Base-by-base conservation (phyloP, 2,888 invertebrate species). In the Hylaea fasciaria region DNA sequence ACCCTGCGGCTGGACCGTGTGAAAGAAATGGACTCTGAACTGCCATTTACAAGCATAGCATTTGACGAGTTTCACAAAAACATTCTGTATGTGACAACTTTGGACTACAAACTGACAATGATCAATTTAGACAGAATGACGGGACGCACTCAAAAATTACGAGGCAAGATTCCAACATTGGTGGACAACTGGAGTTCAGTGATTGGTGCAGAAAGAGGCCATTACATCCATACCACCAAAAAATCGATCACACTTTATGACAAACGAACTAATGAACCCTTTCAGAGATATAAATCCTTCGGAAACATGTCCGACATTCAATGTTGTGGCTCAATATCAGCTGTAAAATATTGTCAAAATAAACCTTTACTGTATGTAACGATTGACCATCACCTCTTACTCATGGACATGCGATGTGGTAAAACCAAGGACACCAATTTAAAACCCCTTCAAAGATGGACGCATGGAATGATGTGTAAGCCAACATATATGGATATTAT, bases 391-490 rank as follows among this genome's bases (percentile, higher is more conserved):
- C 85, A 89, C 65, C 51, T 90, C 0, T 87, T 90, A 46, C 63
- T 88, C 13, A 76, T 87, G 75, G 93, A 92, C 65, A 65, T 89
- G 62, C 73, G 92, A 11, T 83, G 77, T 62, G 68, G 68, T 39
- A 73, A 73, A 40, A 73, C 46, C n/a, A 73, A 73, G 5, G 73
- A 69, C 14, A 70, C 71, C 2, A 80, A 81, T 45, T 70, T 83
- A 0, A 82, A 78, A 65, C 74, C 89, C 0, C 74, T 91, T 4
- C 93, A 92, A 66, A 85, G 94, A 61, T 94, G 94, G 94, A 93
- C 91, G 0, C 94, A 94, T 66, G 92, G 93, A 5, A 92, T 94
- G 78, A 86, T 91, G 66, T 88, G 87, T 60, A 75, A 88, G 3
- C 94, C 94, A 0, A 82, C 92, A 0, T 87, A 91, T 50, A 85